Evolutionary conservation across 53 echinoderm and acorn worm species (phyloP), one percentile per base, ranked within the genome.

Genomic region (Paracentrotus lividus): DNA sequence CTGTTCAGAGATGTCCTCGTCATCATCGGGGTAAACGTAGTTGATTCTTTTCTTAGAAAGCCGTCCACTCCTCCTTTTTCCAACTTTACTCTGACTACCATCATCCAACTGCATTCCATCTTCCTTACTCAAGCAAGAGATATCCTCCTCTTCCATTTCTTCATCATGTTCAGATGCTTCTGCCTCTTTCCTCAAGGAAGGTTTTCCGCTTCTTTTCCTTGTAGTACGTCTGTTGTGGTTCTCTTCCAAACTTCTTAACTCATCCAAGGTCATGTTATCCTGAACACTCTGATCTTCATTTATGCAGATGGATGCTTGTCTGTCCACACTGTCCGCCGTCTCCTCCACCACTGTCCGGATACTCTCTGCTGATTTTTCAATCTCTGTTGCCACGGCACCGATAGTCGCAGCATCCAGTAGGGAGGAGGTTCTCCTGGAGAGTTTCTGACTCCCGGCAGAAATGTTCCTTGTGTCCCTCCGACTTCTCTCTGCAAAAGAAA

Each of bases 401-500:
- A 88, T 88, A 23, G 59, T 58, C 1, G 88, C 88, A 40, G 88
- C 58, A 36, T 88, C 58, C 23, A 88, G 23, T 15, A 88, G 36
- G 55, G 88, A 88, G 58, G 88, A 55, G 0, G 88, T 88, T 33
- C 88, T 88, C 24, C 85, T 85, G 18, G 85, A 52, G 51, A 49
- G 27, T 5, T 27, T 31, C 27, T 85, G 85, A 55, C 59, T 88
- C 4, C 51, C 86, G 4, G 53, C 32, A 52, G 86, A 86, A 20
- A 88, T 57, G 5, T 57, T 53, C 88, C 38, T 88, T 88, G 88
- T 24, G 85, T 85, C 47, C 49, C 85, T 51, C 27, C 49, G 13
- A 8, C 4, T 40, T 72, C 72, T 72, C 72, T 20, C 72, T 72
- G 72, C 20, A 20, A 72, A 27, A 26, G 14, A 26, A 5, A 67